These are phyloP conservation scores for Florisuga fusca DNA, from an alignment of 2,797 vertebrate genomes.

Conservation along the genomic window DNA sequence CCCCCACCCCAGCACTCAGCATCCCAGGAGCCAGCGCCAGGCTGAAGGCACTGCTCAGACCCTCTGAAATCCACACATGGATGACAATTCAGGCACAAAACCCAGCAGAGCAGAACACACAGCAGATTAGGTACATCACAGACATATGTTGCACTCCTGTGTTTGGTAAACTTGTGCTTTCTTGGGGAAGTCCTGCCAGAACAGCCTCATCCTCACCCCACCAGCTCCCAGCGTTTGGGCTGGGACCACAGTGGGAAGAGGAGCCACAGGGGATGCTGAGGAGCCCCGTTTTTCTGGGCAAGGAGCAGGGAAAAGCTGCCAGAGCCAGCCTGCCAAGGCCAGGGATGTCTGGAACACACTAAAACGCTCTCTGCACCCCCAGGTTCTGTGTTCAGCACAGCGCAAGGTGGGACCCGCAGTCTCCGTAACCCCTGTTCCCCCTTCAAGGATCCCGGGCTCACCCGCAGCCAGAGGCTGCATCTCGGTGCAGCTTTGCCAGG, in stretches of 20 bases:
- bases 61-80: background rate
- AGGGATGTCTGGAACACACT: background rate
- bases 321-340: accelerated
- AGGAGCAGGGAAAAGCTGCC: background rate
- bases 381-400: background rate
- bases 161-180: background rate
- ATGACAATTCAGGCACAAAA: background rate
- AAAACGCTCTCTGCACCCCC: background rate
- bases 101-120: background rate
- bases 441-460: background rate
- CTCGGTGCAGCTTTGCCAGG: background rate
- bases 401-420: accelerated
- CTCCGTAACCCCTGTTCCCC: background rate
- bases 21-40: background rate
- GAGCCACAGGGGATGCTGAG: background rate
- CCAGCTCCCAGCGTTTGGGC: background rate
- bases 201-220: background rate
- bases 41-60: background rate
- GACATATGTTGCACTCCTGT: background rate
- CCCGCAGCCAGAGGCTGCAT: background rate
- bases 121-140: background rate
- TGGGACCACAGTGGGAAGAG: background rate
- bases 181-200: background rate
- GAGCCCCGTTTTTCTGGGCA: background rate
- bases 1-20: background rate